Evolutionary conservation across 2,797 vertebrate species (phyloP).

Genomic region (Platalea minor): DNA sequence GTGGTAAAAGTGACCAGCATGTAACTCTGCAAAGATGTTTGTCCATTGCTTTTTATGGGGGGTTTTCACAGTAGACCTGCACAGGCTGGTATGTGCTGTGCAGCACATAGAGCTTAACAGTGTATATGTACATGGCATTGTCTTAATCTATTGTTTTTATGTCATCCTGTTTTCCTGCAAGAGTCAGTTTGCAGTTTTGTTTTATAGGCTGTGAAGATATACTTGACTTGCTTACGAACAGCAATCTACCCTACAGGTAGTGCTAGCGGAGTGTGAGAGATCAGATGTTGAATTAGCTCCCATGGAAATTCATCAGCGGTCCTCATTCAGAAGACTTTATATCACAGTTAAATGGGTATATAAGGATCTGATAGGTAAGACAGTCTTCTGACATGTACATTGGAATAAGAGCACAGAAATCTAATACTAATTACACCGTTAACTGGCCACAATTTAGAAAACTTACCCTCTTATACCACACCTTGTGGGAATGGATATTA

Average conservation of each 20-base stretch:
- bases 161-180: background rate
- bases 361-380: background rate
- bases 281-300: background rate
- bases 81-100: background rate
- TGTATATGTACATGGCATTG: background rate
- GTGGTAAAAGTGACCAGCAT: background rate
- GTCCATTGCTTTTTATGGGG: background rate
- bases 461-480: background rate
- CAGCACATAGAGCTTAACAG: background rate
- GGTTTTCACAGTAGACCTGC: background rate
- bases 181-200: background rate
- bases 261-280: background rate
- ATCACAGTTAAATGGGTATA: background rate
- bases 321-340: background rate
- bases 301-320: background rate
- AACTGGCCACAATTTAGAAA: background rate
- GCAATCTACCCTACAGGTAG: background rate
- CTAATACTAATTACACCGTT: background rate
- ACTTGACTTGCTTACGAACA: background rate
- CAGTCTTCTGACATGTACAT: background rate
- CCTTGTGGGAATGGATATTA: background rate
- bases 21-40: background rate
- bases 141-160: background rate
- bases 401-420: background rate
- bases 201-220: background rate